Percentiles rank a stretch among this genome's conserved stretches.
phyloP scores from a whole-genome alignment of 2,797 vertebrate genomes.

The Pantherophis vulpinus region DNA sequence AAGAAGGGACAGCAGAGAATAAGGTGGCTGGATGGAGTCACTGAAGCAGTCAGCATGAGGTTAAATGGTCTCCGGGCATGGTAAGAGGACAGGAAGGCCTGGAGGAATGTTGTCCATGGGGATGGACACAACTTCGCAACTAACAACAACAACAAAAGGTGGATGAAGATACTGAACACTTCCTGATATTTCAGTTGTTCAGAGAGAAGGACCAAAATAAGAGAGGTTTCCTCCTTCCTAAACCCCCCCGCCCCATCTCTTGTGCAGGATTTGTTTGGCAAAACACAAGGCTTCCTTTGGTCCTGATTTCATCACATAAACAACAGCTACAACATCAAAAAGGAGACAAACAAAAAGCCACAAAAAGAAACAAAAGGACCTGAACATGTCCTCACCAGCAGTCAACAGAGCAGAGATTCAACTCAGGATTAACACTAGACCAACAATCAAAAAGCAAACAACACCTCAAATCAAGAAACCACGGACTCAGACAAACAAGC shows the following conservation, averaged over 20 bases:
- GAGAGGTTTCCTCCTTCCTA: background rate
- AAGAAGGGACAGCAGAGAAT: too few species aligned
- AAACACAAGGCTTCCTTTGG: background rate
- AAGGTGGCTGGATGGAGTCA: too few species aligned
- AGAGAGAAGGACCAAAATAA: background rate
- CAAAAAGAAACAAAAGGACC: background rate
- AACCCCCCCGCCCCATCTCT: background rate
- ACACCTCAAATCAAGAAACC: background rate
- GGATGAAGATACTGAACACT: background rate
- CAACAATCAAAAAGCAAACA: background rate
- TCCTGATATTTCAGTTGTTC: background rate
- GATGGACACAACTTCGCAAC: too few species aligned
- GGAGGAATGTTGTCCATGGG: too few species aligned
- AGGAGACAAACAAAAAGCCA: background rate
- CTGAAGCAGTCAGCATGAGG: too few species aligned
- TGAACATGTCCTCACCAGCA: background rate
- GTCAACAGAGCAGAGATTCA: background rate
- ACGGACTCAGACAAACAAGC: background rate
- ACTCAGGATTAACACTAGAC: background rate
- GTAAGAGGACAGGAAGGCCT: too few species aligned
- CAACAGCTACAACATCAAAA: background rate
- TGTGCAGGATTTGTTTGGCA: background rate
- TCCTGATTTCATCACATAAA: background rate
- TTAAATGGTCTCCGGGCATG: too few species aligned
- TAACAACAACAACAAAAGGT: too few species aligned